phyloP scores from a whole-genome alignment of 2,113 vertebrate genomes.

The Ardeotis arabs region DNA sequence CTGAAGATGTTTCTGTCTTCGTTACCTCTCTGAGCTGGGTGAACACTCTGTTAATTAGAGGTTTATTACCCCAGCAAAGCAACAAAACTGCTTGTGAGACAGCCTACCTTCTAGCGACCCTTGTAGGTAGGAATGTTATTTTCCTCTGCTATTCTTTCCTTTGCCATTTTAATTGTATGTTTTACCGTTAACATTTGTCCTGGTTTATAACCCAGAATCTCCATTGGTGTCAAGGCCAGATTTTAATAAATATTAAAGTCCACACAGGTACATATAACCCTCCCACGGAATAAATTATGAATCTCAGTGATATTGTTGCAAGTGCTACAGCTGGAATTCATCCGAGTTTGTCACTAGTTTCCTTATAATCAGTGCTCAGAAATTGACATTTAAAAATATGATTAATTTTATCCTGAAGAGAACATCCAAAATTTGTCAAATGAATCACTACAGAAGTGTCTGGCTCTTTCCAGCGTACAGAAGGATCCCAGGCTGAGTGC shows the following conservation, averaged over 20 bases:
- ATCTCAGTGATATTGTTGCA: background rate
- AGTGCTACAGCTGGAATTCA: background rate
- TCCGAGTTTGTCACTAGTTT: background rate
- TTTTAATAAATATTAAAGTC: background rate
- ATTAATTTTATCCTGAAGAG: slow-evolving; percentile 9
- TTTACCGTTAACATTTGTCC: background rate
- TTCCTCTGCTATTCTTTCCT: background rate
- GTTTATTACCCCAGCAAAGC: background rate
- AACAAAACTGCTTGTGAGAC: background rate
- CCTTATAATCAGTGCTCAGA: background rate
- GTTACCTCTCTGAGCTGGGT: background rate
- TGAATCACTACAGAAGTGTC: slow-evolving; percentile 7
- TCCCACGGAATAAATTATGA: background rate
- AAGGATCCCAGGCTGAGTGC: background rate
- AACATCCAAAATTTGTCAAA: background rate
- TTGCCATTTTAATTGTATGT: background rate
- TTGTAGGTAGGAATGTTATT: background rate
- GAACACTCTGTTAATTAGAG: background rate
- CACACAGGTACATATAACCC: background rate
- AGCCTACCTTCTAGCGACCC: background rate
- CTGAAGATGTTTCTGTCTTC: background rate
- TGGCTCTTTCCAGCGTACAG: background rate
- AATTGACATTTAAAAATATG: background rate
- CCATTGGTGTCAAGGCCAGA: background rate
- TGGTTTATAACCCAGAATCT: background rate